Base-by-base conservation (phyloP, 2,797 vertebrate genomes). In the Acipenser transmontanus region DNA sequence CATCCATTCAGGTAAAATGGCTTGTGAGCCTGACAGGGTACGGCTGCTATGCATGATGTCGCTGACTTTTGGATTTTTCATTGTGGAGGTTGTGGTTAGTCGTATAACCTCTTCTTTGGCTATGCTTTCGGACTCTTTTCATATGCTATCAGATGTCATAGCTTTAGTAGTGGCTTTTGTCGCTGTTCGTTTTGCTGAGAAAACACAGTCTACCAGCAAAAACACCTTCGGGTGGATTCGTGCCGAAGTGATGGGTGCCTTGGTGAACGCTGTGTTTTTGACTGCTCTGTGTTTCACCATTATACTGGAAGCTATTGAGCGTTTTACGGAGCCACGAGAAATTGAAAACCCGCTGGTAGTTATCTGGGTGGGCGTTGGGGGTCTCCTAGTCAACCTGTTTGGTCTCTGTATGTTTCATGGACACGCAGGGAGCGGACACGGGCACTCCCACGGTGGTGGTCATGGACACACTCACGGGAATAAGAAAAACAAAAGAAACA, bases 151-250 rank as follows among this genome's bases (percentile, higher is more conserved):
- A 70, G 92, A 93, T 77, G 92, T 93, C 72, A 86, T 93, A 80
- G 89, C 91, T 47, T 85, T 93, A 73, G 72, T 88, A 67, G 91
- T 93, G 79, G 91, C 89, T 6, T 84, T 93, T 77, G 84, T 93
- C 76, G 91, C 90, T 57, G 85, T 92, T 71, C 86, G 86, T 75
- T 92, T 93, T 73, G 87, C 92, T 17, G 88, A 85, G 77, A 81
- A 84, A 71, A 86, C 90, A 59, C 87, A 84, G 49, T 80, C 89
- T 73, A 91, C 89, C 63, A 86, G 87, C 77, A 89, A 88, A 77
- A 93, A 93, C 84, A 93, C 91, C 49, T 93, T 89, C 72, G 91
- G 91, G 56, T 94, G 92, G 92, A 89, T 93, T 84, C 89, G 90
- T 59, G 91, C 92, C 49, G 91, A 92, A 77, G 91, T 91, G 77